These are phyloP conservation scores for Hetaerina titia DNA, from an alignment of 2,888 invertebrate genomes.

Conservation along the genomic window DNA sequence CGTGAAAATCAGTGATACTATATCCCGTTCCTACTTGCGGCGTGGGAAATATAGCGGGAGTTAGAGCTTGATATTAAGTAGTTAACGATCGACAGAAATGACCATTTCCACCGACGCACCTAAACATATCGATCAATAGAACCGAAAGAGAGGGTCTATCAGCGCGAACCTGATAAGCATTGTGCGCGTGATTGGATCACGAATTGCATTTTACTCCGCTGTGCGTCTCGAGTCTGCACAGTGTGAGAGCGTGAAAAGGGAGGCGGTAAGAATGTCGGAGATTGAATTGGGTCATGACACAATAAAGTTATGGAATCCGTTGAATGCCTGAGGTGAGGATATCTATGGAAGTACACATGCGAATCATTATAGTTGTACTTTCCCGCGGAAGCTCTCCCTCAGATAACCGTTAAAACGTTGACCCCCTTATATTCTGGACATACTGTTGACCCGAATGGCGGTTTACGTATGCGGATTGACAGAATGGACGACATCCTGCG, in stretches of 20 bases:
- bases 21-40: too few species aligned
- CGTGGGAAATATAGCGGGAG: too few species aligned
- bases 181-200: background rate
- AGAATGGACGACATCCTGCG: too few species aligned
- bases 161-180: background rate
- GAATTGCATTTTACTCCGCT: background rate
- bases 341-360: constrained; percentile 7
- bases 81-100: background rate
- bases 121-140: background rate
- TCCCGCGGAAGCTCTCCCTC: background rate
- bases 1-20: too few species aligned
- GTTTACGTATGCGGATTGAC: too few species aligned
- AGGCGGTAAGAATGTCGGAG: background rate
- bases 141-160: background rate
- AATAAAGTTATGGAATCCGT: background rate
- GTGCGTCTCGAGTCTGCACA: background rate
- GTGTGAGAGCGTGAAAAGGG: background rate
- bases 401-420: background rate
- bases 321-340: background rate
- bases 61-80: too few species aligned
- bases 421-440: too few species aligned
- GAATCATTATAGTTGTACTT: background rate
- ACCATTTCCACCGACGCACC: background rate
- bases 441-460: too few species aligned
- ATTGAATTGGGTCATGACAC: background rate